Conservation (phyloP, 2,797 vertebrate genomes). For the Cottoperca gobio region DNA sequence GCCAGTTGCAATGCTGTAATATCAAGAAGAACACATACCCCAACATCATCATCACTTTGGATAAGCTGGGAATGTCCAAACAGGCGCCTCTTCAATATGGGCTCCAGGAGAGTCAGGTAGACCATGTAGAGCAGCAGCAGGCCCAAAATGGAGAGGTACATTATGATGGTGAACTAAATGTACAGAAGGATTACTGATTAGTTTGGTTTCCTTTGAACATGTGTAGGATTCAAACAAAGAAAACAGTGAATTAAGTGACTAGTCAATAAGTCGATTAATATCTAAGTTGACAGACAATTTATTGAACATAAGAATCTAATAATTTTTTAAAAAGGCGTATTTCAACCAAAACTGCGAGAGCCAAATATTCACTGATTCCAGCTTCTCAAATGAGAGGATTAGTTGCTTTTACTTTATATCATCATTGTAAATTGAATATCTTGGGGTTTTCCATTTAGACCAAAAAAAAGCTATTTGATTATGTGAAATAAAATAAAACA, state of each 20-base stretch:
- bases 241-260: neutral
- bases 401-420: neutral
- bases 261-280: neutral
- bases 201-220: neutral
- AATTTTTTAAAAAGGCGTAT: neutral
- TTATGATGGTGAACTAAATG: conserved; percentile 94
- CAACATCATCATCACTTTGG: conserved; percentile 94
- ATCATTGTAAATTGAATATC: neutral
- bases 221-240: neutral
- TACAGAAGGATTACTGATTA: neutral
- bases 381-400: neutral
- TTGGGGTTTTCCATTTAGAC: neutral
- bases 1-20: neutral
- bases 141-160: conserved; percentile 97
- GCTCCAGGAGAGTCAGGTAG: conserved; percentile 96
- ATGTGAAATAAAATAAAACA: neutral
- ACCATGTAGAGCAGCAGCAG: conserved; percentile 97
- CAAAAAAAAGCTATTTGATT: neutral
- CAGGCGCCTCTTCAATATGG: conserved; percentile 94
- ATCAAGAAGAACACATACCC: conserved; percentile 85
- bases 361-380: neutral
- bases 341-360: neutral
- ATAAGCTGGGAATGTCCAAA: conserved; percentile 97
- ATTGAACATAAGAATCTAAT: neutral
- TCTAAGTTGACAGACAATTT: neutral